Percentiles rank a stretch among this genome's conserved stretches.
Evolutionary conservation across 2,113 vertebrate genomes (phyloP).

Genomic region (Ondatra zibethicus): DNA sequence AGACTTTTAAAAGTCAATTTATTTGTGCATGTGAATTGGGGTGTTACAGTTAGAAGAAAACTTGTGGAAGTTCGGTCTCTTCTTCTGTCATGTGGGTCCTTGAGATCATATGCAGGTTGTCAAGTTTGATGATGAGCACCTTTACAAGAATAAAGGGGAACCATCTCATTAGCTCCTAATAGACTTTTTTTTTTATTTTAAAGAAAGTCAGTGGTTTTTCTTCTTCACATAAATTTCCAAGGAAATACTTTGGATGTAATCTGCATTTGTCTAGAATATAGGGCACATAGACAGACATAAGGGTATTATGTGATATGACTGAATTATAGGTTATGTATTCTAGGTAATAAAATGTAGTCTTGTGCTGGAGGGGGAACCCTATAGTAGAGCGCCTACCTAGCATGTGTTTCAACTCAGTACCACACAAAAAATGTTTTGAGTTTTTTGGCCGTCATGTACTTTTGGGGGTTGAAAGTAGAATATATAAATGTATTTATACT

Average conservation of each 20-base stretch:
- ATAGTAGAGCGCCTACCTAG: background rate
- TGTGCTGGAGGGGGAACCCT: background rate
- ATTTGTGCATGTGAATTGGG: background rate
- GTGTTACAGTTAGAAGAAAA: background rate
- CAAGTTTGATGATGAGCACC: background rate
- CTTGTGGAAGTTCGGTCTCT: background rate
- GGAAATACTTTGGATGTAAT: background rate
- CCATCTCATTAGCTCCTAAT: background rate
- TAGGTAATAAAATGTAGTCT: constrained; percentile 8
- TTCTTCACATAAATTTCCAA: background rate
- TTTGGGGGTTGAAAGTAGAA: background rate
- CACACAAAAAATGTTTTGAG: background rate
- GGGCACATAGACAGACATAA: background rate
- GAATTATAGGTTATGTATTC: background rate
- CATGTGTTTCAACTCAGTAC: background rate
- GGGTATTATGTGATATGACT: background rate
- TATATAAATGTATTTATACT: background rate
- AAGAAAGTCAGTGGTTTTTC: background rate
- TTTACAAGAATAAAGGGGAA: too few species aligned
- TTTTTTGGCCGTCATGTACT: background rate
- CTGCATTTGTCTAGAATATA: background rate
- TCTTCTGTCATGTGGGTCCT: background rate
- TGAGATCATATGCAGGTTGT: background rate
- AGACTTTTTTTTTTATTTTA: background rate
- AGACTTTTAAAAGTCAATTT: background rate